These are phyloP conservation scores for Pelodiscus sinensis DNA, from an alignment of 2,113 vertebrate species.

Conservation along the genomic window DNA sequence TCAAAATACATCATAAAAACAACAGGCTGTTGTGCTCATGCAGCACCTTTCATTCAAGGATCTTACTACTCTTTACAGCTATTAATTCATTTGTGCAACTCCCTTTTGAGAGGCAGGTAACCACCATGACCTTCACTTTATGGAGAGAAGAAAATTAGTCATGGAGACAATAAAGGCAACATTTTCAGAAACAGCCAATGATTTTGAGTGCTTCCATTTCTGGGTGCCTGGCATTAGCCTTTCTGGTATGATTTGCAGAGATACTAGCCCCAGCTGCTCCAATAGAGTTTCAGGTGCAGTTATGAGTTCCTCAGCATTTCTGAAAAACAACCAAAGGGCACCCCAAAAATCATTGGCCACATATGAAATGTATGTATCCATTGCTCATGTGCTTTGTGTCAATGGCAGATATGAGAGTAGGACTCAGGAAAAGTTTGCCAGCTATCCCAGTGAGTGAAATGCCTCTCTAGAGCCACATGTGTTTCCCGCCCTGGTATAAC, in stretches of 20 bases:
- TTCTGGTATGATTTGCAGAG: neutral
- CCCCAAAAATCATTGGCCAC: neutral
- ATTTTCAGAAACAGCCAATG: neutral
- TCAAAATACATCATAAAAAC: neutral
- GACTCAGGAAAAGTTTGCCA: neutral
- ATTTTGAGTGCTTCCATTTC: neutral
- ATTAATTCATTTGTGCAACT: neutral
- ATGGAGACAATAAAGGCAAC: neutral
- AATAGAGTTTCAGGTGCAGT: neutral
- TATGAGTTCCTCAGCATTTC: neutral
- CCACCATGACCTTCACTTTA: neutral
- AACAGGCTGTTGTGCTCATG: accelerated
- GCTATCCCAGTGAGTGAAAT: neutral
- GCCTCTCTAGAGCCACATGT: neutral
- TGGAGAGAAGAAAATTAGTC: neutral
- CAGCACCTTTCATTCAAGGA: neutral
- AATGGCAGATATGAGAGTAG: neutral
- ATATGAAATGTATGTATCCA: neutral
- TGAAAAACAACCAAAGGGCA: neutral
- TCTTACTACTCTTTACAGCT: neutral
- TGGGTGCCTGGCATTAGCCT: neutral
- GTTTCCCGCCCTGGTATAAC: neutral
- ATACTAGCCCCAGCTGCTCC: neutral
- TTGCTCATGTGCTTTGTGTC: neutral
- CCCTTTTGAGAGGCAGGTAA: neutral